phyloP scores from a whole-genome alignment of 2,888 invertebrate genomes.

The Lottia scabra region DNA sequence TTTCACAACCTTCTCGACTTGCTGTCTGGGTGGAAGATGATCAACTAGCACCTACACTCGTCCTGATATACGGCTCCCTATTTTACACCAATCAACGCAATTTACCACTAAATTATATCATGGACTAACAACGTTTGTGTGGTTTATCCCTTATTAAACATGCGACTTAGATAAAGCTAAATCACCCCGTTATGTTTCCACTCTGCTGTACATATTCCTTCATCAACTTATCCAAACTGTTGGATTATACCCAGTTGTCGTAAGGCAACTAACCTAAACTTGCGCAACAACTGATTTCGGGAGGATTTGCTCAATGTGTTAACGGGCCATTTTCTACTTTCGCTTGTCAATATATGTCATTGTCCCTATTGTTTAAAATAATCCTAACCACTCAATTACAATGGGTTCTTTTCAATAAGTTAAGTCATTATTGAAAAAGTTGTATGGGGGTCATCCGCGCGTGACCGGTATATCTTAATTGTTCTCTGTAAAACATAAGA shows the following conservation, averaged over 20 bases:
- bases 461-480: constrained; percentile 20
- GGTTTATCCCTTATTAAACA: too few species aligned
- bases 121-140: too few species aligned
- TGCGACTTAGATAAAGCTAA: too few species aligned
- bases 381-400: constrained; percentile 24
- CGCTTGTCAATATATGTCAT: constrained; percentile 26
- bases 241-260: constrained; percentile 22
- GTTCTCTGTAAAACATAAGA: background rate
- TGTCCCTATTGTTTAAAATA: constrained; percentile 29
- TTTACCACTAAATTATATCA: background rate
- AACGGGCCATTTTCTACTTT: constrained; percentile 36
- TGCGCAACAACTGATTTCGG: constrained; percentile 23
- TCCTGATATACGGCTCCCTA: background rate
- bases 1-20: background rate
- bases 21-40: background rate
- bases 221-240: too few species aligned
- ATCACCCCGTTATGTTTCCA: too few species aligned
- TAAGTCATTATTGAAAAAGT: constrained; percentile 25
- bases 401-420: constrained; percentile 16
- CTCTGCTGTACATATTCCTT: too few species aligned
- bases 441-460: constrained; percentile 18
- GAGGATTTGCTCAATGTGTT: constrained; percentile 42
- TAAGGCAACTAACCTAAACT: constrained; percentile 21
- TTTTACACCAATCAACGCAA: background rate
- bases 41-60: background rate